phyloP scores from a whole-genome alignment of 2,113 vertebrate species.

The Oryctolagus cuniculus region DNA sequence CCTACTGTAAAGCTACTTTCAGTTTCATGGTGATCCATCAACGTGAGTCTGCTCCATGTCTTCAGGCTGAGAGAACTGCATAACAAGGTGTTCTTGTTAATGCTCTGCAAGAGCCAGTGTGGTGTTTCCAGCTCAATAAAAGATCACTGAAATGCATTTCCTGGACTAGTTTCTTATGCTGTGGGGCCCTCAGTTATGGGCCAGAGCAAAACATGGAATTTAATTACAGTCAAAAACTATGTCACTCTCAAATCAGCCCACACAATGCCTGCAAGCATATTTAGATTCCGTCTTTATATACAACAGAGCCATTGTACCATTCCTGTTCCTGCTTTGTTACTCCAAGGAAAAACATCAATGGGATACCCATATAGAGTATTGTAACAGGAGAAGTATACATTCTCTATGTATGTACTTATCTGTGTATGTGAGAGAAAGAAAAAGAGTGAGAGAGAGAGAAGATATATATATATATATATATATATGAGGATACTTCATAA shows the following conservation, averaged over 20 bases:
- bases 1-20: constrained; percentile 62
- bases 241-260: not conserved
- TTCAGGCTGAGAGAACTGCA: not conserved
- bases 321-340: not conserved
- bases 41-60: not conserved
- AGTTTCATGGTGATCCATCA: constrained; percentile 46
- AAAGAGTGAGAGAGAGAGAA: too few relatives aligned
- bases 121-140: constrained; percentile 53
- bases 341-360: not conserved
- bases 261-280: not conserved
- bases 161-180: constrained; percentile 52
- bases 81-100: constrained; percentile 60
- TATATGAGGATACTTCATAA: too few relatives aligned
- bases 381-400: not conserved
- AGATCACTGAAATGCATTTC: constrained; percentile 52
- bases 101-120: not conserved
- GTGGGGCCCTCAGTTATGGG: not conserved
- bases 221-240: not conserved
- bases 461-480: not conserved
- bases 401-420: not conserved
- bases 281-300: not conserved
- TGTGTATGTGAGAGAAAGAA: not conserved
- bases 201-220: constrained; percentile 6
- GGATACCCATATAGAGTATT: not conserved
- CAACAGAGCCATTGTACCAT: not conserved